A percentile compares a stretch with the other conserved stretches of the same genome.
Evolutionary conservation across 2,888 invertebrate genomes (phyloP).

Genomic region (Agonopterix alstromeriana): DNA sequence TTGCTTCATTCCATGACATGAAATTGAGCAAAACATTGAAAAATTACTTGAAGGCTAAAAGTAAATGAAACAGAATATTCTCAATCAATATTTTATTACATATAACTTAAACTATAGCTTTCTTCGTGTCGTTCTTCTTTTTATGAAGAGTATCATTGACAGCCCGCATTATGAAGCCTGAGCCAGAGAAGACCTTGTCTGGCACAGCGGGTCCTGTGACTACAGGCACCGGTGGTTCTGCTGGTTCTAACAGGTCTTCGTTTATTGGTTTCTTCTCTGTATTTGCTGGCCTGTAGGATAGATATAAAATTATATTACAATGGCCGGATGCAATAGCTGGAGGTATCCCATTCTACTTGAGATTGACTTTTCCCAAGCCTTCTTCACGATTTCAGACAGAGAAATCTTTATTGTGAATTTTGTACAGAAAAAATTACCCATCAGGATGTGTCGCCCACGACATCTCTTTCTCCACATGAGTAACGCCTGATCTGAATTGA

Average conservation of each 20-base stretch:
- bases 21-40: no score
- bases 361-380: no score
- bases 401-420: background rate
- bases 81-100: constrained; percentile 4
- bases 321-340: no score
- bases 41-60: background rate
- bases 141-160: constrained; percentile 19
- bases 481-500: constrained; percentile 55
- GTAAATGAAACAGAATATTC: constrained; percentile 1
- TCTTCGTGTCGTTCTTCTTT: background rate
- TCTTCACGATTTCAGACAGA: background rate
- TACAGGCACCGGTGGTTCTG: constrained; percentile 7
- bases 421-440: constrained; percentile 33
- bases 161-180: constrained; percentile 41
- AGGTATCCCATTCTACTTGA: no score
- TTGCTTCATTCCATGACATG: no score
- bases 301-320: no score
- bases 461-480: constrained; percentile 44
- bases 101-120: background rate
- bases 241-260: constrained; percentile 5
- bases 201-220: constrained; percentile 14
- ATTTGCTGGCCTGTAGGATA: constrained; percentile 37
- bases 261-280: constrained; percentile 23
- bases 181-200: constrained; percentile 42
- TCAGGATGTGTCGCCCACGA: constrained; percentile 59